Evolutionary conservation across 2,113 vertebrate genomes (phyloP), one percentile per base, ranked within the genome.

Genomic region (Callipepla californica): DNA sequence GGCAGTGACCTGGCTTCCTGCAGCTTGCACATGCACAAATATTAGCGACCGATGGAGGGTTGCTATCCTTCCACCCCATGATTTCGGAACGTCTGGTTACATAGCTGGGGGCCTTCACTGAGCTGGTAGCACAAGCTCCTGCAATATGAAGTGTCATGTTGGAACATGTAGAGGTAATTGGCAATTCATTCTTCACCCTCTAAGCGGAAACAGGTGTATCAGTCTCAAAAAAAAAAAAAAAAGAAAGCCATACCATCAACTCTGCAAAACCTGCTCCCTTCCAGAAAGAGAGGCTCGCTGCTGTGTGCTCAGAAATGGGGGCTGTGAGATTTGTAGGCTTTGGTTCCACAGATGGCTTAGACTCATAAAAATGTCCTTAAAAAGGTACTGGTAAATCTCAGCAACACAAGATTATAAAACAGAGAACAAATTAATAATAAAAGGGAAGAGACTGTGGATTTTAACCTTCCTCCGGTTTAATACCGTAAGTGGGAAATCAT

Each of bases 401-500:
- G 90, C 86, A 67, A 68, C 7, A 30, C 59, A 47, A 88, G 89
- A 95, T 92, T 91, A 96, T 7, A 89, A 91, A 90, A 62, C 2
- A 19, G 85, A 75, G 84, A 78, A 65, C 79, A 92, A 96, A 95
- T 77, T 58, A 58, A 55, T 85, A 63, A 48, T 5, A 68, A 92
- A 65, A 65, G 84, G 62, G 55, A 77, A 66, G 69, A 75, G 70
- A 51, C 55, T 36, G 70, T 2, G 70, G 92, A 83, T 38, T 87
- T 92, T 72, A 80, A 96, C 93, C 89, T 96, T 85, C 87, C 77
- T 40, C 51, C 14, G 78, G 92, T 85, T 94, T 95, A 85, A 95
- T 53, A 61, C 50, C 40, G 75, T 92, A 96, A 96, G 72, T 96
- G 95, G 96, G 91, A 97, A 97, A 95, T 76, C 72, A 57, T 80